These are phyloP conservation scores for Chrysopilus asiliformis DNA, from an alignment of 2,888 invertebrate species.

Conservation along the genomic window DNA sequence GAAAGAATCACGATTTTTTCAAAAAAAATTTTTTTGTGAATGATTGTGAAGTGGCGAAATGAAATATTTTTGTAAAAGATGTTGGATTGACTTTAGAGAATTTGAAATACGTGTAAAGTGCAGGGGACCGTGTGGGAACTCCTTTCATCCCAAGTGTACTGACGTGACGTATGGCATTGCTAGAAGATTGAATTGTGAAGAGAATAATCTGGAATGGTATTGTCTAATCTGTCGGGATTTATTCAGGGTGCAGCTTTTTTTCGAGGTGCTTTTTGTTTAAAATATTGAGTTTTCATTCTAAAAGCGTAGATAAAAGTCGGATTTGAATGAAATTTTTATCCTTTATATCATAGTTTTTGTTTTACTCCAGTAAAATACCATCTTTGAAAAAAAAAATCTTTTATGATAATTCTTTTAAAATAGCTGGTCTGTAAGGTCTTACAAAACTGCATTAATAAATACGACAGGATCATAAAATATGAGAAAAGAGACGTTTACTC, in stretches of 20 bases:
- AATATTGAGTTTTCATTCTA: no score
- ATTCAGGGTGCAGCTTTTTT: conserved; percentile 32
- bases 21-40: not conserved
- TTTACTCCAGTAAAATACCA: no score
- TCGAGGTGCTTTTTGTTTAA: no score
- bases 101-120: conserved; percentile 24
- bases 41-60: not conserved
- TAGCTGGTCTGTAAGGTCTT: no score
- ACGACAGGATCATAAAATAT: no score
- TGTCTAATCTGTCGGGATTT: conserved; percentile 29
- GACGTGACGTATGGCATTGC: conserved; percentile 7
- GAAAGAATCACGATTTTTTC: no score
- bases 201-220: conserved; percentile 28
- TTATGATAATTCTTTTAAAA: no score
- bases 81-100: conserved; percentile 32
- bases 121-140: conserved; percentile 28
- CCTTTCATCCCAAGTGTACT: conserved; percentile 28
- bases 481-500: no score
- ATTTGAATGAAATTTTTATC: not conserved
- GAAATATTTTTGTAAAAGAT: conserved; percentile 24
- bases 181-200: conserved; percentile 19
- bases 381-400: no score
- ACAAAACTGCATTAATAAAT: no score
- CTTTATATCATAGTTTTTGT: not conserved
- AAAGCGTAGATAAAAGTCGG: conserved; percentile 10